Evolutionary conservation across 2,797 vertebrate genomes (phyloP).

Genomic region (Chaetodon trifasciatus): DNA sequence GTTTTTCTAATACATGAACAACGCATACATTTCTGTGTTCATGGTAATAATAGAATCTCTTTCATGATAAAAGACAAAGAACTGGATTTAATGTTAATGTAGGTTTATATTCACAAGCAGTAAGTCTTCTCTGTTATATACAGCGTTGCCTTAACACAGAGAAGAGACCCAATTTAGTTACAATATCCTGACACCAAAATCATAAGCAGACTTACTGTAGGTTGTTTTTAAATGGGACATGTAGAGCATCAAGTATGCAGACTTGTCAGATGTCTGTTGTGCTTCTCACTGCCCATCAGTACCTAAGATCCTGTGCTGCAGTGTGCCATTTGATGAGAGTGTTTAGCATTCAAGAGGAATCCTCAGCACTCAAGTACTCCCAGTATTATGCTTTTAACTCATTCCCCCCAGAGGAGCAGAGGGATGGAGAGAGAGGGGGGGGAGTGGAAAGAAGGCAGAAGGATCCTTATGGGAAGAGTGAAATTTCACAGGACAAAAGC

Average conservation of each 20-base stretch:
- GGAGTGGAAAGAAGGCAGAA: slow-evolving; percentile 32
- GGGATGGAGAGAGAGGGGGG: slow-evolving; percentile 15
- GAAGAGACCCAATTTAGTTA: not conserved
- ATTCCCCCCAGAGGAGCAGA: slow-evolving; percentile 67
- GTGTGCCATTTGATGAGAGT: slow-evolving; percentile 74
- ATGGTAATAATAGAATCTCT: no score
- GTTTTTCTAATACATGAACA: no score
- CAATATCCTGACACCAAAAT: not conserved
- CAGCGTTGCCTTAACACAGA: not conserved
- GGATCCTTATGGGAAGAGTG: slow-evolving; percentile 74
- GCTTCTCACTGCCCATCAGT: slow-evolving; percentile 62
- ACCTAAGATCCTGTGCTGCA: slow-evolving; percentile 67
- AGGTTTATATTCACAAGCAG: not conserved
- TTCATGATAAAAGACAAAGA: not conserved
- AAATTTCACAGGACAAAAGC: slow-evolving; percentile 79
- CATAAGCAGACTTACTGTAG: not conserved
- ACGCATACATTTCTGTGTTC: no score
- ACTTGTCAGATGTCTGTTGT: slow-evolving; percentile 37
- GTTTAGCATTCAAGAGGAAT: slow-evolving; percentile 81
- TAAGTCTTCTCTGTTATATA: not conserved
- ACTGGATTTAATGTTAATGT: not conserved
- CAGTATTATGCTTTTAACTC: slow-evolving; percentile 83
- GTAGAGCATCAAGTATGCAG: not conserved
- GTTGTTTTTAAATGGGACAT: slow-evolving; percentile 15
- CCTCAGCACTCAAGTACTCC: slow-evolving; percentile 76